Base-by-base conservation (phyloP, 2,888 invertebrate genomes). In the Caradrina kadenii region DNA sequence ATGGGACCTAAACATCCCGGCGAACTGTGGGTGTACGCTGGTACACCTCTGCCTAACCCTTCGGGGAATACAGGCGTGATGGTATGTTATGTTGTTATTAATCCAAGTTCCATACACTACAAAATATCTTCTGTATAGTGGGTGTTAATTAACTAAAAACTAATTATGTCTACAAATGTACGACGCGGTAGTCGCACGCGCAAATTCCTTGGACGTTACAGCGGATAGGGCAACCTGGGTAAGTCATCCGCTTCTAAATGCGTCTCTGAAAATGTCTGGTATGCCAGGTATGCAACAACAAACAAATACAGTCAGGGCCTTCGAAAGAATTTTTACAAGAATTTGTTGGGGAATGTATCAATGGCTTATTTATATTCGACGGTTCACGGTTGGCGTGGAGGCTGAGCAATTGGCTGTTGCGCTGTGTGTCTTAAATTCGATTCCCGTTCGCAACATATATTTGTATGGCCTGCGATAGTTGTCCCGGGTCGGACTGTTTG, bases 281-380 rank as follows among this genome's bases (percentile, higher is more conserved):
- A 80, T 72, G 67, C 49, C 52, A 58, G 64, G 63, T 56, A 81
- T 67, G 69, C 61, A 35, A 69, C 45, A 59, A 52, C 11, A 69
- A 67, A 76, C 68, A 75, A 63, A 73, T 19, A 64, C 39, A 61
- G 61, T 54, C 79, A 69, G 77, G 80, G 79, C 50, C 72, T 76
- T 79, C 63, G 60, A 62, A 69, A 73, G n/a, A 56, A 72, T 72
- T 66, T 49, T 4, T 19, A 50, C 35, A 76, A 79, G 52, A 78
- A 80, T 68, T 39, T 60, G 48, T 22, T 39, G 42, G 60, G 62
- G 68, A 80, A 79, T 76, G 39, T 69, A 42, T 63, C 69, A 79
- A 55, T 73, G 64, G 45, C 15, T 17, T 17, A 45, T 45, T 45
- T 45, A 45, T 45, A 45, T 45, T 45, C 6, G 5, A 45, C 45